Conservation (phyloP, 1,140 invertebrate species). For the Drosophila suzukii region DNA sequence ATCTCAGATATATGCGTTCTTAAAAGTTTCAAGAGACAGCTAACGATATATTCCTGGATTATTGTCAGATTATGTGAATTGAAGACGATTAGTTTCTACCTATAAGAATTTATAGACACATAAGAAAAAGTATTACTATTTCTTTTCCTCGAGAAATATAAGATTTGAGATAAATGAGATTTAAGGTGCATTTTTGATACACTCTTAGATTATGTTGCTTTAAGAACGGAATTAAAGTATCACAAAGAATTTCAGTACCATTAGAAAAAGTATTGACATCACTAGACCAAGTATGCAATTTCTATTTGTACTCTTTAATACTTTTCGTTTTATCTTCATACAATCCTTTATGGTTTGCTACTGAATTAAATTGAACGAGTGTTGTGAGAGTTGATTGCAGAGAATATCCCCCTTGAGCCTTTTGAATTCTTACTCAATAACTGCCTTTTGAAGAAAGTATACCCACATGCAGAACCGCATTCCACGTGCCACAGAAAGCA, state of each 20-base stretch:
- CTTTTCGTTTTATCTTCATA: not conserved
- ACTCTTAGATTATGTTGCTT: no score
- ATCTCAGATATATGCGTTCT: slow-evolving; percentile 17
- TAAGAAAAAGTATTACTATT: no score
- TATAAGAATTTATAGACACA: not conserved
- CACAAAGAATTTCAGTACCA: no score
- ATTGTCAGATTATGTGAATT: no score
- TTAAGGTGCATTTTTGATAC: no score
- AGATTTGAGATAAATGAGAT: no score
- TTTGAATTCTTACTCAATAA: not conserved
- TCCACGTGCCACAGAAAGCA: slow-evolving; percentile 21
- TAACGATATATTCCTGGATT: no score
- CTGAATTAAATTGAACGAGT: slow-evolving; percentile 1
- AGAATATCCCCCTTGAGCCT: not conserved
- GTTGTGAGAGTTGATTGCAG: not conserved
- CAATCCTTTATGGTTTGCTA: not conserved
- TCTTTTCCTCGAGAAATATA: no score
- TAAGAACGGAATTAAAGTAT: no score
- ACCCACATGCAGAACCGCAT: slow-evolving; percentile 14
- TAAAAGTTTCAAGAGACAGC: not conserved
- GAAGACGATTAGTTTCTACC: not conserved
- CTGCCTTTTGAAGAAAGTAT: not conserved
- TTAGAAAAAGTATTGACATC: not conserved
- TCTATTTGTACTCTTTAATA: not conserved
- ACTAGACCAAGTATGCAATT: not conserved